Evolutionary conservation across 1,140 invertebrate species (phyloP), one percentile per base, ranked within the genome.

Genomic region (Calliopsis andreniformis): DNA sequence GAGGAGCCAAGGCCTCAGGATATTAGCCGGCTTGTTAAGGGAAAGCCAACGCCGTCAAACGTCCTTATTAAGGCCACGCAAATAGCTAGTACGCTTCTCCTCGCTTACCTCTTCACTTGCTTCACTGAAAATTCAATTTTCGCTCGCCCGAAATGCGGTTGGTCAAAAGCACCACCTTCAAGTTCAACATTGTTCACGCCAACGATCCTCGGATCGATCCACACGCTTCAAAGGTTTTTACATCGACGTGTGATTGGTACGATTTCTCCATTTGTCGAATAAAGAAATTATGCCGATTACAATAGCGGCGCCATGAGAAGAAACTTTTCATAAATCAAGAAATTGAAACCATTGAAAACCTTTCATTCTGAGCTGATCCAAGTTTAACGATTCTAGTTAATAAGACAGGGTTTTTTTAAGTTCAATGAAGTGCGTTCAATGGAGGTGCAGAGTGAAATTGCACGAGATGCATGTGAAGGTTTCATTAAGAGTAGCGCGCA

Each of bases 1-100:
- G 77, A 68, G 53, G 56, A 78, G 45, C 18, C 79, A 83, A 77
- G 88, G 79, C 87, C 84, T 59, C 79, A 56, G 87, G 88, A 87
- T 88, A 89, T 89, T 89, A 87, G 83, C 83, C 78, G 82, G 83
- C 83, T 89, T 89, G 87, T 89, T 88, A 88, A 86, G 80, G 76
- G 64, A 64, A 77, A 85, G 76, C 76, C 59, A 72, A 80, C 79
- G 77, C 76, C 78, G 79, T 85, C 82, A 86, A 86, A 85, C 83
- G 81, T 82, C 84, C 84, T 87, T 87, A 87, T 88, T 88, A 87
- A 78, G 84, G 81, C 67, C 75, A 75, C 75, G 78, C 78, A 80
- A 80, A 80, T 80, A 80, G 76, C 75, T 77, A 30, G 30, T 70
- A 43, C 67, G 73, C 78, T 75, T 75, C 71, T 71, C 78, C 55